These are phyloP conservation scores for Tympanuchus pallidicinctus DNA, from an alignment of 2,113 vertebrate species.

Conservation along the genomic window DNA sequence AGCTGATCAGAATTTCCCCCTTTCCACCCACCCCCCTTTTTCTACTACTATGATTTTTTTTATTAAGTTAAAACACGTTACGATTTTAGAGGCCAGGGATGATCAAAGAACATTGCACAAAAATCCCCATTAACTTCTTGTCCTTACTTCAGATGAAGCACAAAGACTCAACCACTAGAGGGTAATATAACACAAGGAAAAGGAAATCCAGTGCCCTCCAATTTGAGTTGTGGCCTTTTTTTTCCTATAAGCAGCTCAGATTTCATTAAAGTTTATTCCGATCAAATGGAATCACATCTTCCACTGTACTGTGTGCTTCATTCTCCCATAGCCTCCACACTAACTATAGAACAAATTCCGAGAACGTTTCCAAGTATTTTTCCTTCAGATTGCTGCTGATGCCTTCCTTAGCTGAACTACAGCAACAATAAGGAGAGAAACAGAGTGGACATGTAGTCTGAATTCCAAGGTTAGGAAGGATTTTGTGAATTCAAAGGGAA, in stretches of 20 bases:
- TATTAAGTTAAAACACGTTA: neutral
- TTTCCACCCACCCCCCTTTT: neutral
- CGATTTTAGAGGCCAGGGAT: neutral
- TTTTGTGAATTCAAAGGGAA: neutral
- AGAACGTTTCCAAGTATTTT: neutral
- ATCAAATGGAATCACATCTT: neutral
- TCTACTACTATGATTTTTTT: neutral
- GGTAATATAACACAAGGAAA: slow-evolving; percentile 37
- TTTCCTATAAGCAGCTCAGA: neutral
- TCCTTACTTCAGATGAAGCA: neutral
- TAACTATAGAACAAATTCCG: neutral
- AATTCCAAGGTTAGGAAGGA: neutral
- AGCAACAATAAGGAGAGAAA: neutral
- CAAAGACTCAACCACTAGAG: slow-evolving; percentile 53
- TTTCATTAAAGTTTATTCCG: neutral
- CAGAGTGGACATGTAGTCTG: neutral
- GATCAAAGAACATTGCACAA: neutral
- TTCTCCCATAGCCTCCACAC: neutral
- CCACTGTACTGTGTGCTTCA: neutral
- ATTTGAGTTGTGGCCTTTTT: neutral
- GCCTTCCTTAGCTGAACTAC: neutral
- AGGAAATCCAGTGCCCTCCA: neutral
- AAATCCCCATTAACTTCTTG: neutral
- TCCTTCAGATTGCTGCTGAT: neutral
- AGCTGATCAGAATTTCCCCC: neutral